These are phyloP conservation scores for Eudemis profundana DNA, from an alignment of 2,888 invertebrate species.

Conservation along the genomic window DNA sequence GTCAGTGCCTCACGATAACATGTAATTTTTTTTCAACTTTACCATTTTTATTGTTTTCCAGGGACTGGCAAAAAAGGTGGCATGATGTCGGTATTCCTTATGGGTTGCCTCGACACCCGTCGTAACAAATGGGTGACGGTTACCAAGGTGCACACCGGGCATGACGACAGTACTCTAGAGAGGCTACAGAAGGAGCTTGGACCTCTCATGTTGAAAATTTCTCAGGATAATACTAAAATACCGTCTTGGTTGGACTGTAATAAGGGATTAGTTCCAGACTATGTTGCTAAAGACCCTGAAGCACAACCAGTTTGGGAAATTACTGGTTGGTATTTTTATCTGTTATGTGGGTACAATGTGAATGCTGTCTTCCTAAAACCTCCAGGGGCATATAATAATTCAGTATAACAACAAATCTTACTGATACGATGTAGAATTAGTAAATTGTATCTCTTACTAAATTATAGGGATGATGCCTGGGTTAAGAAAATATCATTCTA, in stretches of 20 bases:
- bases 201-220: constrained; percentile 91
- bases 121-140: constrained; percentile 93
- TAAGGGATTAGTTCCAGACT: constrained; percentile 95
- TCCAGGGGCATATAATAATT: too few species aligned
- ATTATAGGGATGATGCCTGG: too few species aligned
- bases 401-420: too few species aligned
- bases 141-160: constrained; percentile 95
- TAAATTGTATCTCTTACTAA: too few species aligned
- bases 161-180: constrained; percentile 94
- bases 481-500: too few species aligned
- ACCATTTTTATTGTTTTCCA: too few species aligned
- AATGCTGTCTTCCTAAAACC: too few species aligned
- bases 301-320: constrained; percentile 98
- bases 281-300: constrained; percentile 93
- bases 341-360: too few species aligned
- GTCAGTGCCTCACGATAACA: too few species aligned
- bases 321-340: constrained; percentile 83
- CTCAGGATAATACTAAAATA: constrained; percentile 88
- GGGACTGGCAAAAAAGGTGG: constrained; percentile 95
- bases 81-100: constrained; percentile 96
- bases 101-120: constrained; percentile 93
- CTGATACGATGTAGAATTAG: too few species aligned
- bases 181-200: constrained; percentile 87
- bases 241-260: constrained; percentile 94
- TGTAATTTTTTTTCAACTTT: too few species aligned